Percentiles rank a stretch among this genome's conserved stretches.
Conservation (phyloP, 2,888 invertebrate genomes). For the Xanthostigma xanthostigma region DNA sequence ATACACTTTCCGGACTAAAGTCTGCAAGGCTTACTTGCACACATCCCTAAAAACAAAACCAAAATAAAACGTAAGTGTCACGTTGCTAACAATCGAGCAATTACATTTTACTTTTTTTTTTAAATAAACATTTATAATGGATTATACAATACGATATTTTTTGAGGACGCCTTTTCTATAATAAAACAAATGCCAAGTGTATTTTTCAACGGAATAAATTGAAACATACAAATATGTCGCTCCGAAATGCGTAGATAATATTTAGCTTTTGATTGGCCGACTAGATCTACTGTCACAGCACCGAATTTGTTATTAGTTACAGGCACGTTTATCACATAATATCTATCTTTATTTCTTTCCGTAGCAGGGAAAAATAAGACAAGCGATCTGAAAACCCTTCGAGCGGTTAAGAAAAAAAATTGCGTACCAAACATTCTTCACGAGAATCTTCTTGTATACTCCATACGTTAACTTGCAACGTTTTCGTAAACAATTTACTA, state of each 20-base stretch:
- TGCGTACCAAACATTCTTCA: constrained; percentile 75
- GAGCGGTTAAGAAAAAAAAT: not conserved
- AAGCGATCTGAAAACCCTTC: not conserved
- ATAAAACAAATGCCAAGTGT: too few relatives aligned
- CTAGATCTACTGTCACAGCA: not conserved
- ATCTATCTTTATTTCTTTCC: too few relatives aligned
- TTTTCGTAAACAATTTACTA: constrained; percentile 70
- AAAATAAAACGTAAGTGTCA: constrained; percentile 1
- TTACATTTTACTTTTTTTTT: too few relatives aligned
- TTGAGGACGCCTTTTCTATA: too few relatives aligned
- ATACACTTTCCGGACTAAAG: constrained; percentile 69
- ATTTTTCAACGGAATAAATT: too few relatives aligned
- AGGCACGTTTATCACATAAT: not conserved
- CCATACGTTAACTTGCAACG: constrained; percentile 80
- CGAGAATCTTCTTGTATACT: constrained; percentile 48
- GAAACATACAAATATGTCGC: too few relatives aligned
- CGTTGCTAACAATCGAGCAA: not conserved
- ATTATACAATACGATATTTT: too few relatives aligned
- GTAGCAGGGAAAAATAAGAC: constrained; percentile 4
- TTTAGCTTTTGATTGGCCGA: not conserved
- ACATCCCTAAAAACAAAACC: constrained; percentile 61
- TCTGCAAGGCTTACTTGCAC: constrained; percentile 92
- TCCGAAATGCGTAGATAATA: not conserved
- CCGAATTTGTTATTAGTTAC: not conserved
- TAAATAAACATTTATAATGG: too few relatives aligned